A percentile compares a stretch with the other conserved stretches of the same genome.
These are phyloP conservation scores for Karalla daura DNA, from an alignment of 2,797 vertebrate genomes.

Conservation along the genomic window DNA sequence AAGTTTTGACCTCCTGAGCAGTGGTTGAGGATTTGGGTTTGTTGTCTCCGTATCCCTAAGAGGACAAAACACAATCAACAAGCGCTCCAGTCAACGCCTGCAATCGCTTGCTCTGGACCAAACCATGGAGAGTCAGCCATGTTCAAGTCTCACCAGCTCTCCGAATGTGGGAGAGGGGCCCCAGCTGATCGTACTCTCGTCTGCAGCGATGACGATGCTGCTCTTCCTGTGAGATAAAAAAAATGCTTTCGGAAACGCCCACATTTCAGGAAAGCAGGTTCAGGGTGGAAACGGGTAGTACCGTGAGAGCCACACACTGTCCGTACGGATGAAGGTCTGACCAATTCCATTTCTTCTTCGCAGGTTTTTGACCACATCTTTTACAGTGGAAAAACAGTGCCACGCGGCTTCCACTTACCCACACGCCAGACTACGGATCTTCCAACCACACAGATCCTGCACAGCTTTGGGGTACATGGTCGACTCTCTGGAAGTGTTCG, in stretches of 20 bases:
- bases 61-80: not conserved
- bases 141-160: constrained; percentile 88
- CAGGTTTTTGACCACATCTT: no score
- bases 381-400: not conserved
- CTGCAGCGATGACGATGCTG: constrained; percentile 93
- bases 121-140: no score
- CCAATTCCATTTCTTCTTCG: no score
- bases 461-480: constrained; percentile 98
- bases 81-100: not conserved
- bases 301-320: no score
- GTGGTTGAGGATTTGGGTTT: constrained; percentile 97
- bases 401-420: constrained; percentile 93
- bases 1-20: constrained; percentile 94
- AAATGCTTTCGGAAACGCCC: no score
- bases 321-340: no score
- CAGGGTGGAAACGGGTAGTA: no score
- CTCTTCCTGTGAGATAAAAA: constrained; percentile 87
- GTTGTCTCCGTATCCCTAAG: constrained; percentile 95
- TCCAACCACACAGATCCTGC: constrained; percentile 97
- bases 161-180: constrained; percentile 95
- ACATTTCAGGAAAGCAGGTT: no score
- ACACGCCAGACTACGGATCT: constrained; percentile 92
- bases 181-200: constrained; percentile 98
- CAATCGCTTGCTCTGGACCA: no score
- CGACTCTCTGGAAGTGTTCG: constrained; percentile 96